Evolutionary conservation across 2,888 invertebrate genomes (phyloP), one percentile per base, ranked within the genome.

Genomic region (Sthenelais limicola): DNA sequence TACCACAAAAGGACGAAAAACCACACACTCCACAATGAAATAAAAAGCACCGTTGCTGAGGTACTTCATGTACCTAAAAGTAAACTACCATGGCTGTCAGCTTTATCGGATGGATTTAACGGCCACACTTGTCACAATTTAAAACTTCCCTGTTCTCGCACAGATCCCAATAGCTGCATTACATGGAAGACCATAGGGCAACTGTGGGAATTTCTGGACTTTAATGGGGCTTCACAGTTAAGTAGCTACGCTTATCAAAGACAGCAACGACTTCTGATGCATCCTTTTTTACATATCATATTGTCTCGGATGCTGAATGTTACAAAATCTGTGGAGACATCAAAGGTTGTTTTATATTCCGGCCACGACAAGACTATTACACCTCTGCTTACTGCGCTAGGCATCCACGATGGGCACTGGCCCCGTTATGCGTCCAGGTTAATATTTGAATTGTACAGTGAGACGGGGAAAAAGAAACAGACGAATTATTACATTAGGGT

Each of bases 351-450:
- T 0, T 82, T 95, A 0, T 95, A 94, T 84, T 96, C 96, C 0
- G 97, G 96, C 0, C 97, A 97, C 82, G 97, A 97, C 86, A 93
- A 94, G 83, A 96, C 97, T 0, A 84, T 97, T 49, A 93, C 95
- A 82, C 94, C 95, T 77, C 88, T 97, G 43, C 91, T 94, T 1
- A 90, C 93, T 1, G 94, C 95, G 0, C 85, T 97, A 54, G 96
- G 96, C 0, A 88, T 95, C 3, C 86, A 89, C 48, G 89, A 90
- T 74, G 89, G 89, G 52, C 86, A 83, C 69, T 88, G 93, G 75
- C 92, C 96, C 62, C 92, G 93, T 28, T 97, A 96, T 85, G 96
- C 95, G 0, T 92, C 96, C 0, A 90, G 97, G 70, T 90, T 97
- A 80, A 91, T 95, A 1, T 93, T 97, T 79, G 97, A 98, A 88